Percentiles rank a stretch among this genome's conserved stretches.
Evolutionary conservation across 2,113 vertebrate species (phyloP).

Genomic region (Sialia sialis): DNA sequence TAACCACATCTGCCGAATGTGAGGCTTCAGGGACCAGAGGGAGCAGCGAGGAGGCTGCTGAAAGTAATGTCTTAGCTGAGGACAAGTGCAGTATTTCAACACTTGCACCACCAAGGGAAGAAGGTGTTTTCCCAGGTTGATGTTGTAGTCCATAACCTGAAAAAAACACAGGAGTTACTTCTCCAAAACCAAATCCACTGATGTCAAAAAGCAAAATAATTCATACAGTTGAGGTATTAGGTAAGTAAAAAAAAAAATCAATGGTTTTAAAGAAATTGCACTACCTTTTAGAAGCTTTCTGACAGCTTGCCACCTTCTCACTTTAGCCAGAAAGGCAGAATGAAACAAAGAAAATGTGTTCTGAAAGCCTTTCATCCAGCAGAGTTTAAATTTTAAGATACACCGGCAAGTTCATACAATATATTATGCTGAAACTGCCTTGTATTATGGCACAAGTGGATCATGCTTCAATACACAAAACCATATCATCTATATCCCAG

Average conservation of each 20-base stretch:
- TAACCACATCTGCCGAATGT: conserved; percentile 98
- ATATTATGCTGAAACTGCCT: background rate
- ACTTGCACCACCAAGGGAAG: conserved; percentile 97
- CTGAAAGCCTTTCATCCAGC: background rate
- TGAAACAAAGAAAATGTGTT: background rate
- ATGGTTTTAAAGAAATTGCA: background rate
- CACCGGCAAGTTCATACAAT: background rate
- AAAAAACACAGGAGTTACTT: conserved; percentile 23
- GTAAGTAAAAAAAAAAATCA: background rate
- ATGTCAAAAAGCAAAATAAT: background rate
- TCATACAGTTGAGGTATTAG: background rate
- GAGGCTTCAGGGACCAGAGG: conserved; percentile 92
- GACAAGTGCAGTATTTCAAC: conserved; percentile 94
- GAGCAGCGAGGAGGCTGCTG: conserved; percentile 97
- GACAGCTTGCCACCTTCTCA: background rate
- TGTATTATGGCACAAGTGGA: background rate
- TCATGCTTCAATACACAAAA: background rate
- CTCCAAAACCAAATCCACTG: background rate
- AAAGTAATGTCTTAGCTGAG: conserved; percentile 96
- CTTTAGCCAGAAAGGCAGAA: background rate
- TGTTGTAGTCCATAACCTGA: conserved; percentile 99
- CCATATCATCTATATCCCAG: background rate
- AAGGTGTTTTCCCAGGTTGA: conserved; percentile 92
- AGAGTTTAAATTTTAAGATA: background rate
- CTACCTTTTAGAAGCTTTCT: background rate